These are phyloP conservation scores for Macroglossus sobrinus DNA, from an alignment of 2,113 vertebrate species.

Conservation along the genomic window DNA sequence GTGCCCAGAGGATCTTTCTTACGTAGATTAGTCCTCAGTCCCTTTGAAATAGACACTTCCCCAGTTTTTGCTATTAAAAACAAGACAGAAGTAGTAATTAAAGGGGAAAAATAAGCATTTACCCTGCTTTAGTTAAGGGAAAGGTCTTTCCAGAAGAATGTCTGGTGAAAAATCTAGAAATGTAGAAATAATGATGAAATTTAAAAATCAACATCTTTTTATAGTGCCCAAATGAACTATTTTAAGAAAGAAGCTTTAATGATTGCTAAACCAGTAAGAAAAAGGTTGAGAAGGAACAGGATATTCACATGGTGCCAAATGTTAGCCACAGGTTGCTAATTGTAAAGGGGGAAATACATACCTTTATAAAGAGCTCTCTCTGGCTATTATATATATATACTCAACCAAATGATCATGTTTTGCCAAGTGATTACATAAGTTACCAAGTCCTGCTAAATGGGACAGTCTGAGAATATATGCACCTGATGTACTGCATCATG, in stretches of 20 bases:
- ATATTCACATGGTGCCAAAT: not conserved
- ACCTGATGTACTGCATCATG: not conserved
- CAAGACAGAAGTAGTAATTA: not conserved
- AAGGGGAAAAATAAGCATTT: not conserved
- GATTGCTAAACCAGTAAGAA: not conserved
- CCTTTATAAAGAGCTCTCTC: not conserved
- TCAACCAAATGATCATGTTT: not conserved
- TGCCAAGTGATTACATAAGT: not conserved
- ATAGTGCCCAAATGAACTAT: not conserved
- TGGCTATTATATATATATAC: not conserved
- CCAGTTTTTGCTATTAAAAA: not conserved
- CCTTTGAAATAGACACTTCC: not conserved
- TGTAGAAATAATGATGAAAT: not conserved
- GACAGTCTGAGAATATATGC: not conserved
- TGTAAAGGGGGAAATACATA: not conserved
- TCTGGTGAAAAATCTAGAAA: not conserved
- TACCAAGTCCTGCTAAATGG: not conserved
- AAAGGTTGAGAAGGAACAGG: not conserved
- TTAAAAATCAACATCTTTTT: not conserved
- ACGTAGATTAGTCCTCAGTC: not conserved
- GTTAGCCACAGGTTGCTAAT: not conserved
- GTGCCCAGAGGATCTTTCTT: slow-evolving; percentile 6
- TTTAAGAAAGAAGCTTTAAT: not conserved
- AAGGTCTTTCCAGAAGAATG: slow-evolving; percentile 20
- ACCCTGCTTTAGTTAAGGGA: not conserved